These are phyloP conservation scores for Callocephalon fimbriatum DNA, from an alignment of 2,113 vertebrate species.

Conservation along the genomic window DNA sequence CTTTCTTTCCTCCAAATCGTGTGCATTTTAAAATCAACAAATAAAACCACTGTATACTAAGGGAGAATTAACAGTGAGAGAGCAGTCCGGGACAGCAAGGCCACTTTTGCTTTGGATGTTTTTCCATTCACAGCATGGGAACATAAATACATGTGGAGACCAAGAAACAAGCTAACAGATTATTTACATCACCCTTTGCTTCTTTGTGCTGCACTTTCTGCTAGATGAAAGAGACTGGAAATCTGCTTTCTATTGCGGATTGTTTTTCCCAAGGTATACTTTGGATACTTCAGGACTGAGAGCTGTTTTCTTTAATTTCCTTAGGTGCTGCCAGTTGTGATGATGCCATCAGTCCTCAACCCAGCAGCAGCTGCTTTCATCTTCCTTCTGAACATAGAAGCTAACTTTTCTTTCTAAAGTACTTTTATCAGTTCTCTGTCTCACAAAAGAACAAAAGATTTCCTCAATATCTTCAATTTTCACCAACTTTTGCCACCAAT, in stretches of 20 bases:
- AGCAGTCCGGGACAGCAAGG: not conserved
- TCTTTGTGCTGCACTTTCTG: not conserved
- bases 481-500: not conserved
- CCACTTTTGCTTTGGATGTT: not conserved
- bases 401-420: not conserved
- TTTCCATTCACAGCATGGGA: slow-evolving; percentile 27
- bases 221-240: not conserved
- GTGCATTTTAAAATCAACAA: not conserved
- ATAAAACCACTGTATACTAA: not conserved
- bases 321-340: not conserved
- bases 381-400: not conserved
- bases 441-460: not conserved
- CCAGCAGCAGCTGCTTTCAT: not conserved
- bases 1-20: not conserved
- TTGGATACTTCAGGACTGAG: not conserved
- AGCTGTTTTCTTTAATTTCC: not conserved
- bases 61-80: not conserved
- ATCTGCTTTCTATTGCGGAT: not conserved
- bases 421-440: fast-evolving
- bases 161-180: not conserved
- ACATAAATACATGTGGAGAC: not conserved
- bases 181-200: not conserved
- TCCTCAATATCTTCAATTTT: not conserved
- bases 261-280: not conserved
- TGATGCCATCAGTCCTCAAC: not conserved